Evolutionary conservation across 2,797 vertebrate genomes (phyloP), one percentile per base, ranked within the genome.

Genomic region (Clarias fuscus): DNA sequence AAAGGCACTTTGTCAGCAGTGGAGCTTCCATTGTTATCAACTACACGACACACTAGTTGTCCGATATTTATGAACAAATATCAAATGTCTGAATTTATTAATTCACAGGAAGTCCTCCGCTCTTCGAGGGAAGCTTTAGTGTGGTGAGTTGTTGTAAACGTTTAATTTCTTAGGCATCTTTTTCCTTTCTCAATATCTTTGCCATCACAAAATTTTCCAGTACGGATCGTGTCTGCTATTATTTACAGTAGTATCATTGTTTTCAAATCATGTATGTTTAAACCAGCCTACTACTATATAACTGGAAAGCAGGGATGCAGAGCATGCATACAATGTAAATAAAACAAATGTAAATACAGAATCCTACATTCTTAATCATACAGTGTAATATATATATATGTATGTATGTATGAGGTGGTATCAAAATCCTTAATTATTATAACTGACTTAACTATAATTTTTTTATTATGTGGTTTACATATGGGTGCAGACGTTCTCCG

Each of bases 51-150:
- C 24, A 24, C 11, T 37, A 7, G 5, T 17, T 7, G 17, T 20
- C 17, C 17, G 37, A 37, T 37, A 4, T 37, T 37, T 37, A 37
- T 10, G 40, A 43, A 43, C 24, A 48, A 73, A 48, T 48, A 72
- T 8, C 20, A 37, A 76, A 76, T 33, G 10, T 37, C 4, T 43
- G 43, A 43, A 43, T 43, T 43, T 8, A 8, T 15, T 87, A 0
- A 83, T 82, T 82, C 30, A 27, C 92, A 96, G 95, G 0, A 10
- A 92, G 90, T 84, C 95, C 95, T 7, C 75, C 91, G 78, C 85
- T 95, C 27, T 30, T 95, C 65, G 88, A 43, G 0, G 95, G 95
- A 70, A 73, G 65, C 13, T 4, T 96, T 48, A 82, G 27, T 76
- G 75, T 93, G 90, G 95, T 95, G 86, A 92, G 94, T 92, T 92